phyloP scores from a whole-genome alignment of 2,888 invertebrate species.

The Steinernema carpocapsae region DNA sequence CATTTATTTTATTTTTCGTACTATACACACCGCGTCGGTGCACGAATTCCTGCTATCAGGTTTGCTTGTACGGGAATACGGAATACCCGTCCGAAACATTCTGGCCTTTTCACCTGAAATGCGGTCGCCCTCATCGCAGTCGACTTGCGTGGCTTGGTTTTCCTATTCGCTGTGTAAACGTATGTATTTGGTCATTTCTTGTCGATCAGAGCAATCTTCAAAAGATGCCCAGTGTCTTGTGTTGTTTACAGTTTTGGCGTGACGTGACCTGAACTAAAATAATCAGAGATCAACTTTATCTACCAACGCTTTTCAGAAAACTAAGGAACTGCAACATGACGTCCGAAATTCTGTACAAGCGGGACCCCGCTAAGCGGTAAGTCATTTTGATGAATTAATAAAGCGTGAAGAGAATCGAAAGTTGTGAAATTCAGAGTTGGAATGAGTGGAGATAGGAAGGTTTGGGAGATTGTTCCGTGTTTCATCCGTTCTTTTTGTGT shows the following conservation, averaged over 20 bases:
- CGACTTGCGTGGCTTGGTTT: background rate
- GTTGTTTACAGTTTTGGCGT: background rate
- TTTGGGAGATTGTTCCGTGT: too few species aligned
- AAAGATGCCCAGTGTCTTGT: too few species aligned
- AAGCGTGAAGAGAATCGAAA: background rate
- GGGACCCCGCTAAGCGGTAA: constrained; percentile 45
- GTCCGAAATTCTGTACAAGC: constrained; percentile 38
- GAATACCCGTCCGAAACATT: background rate
- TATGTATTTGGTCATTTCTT: background rate
- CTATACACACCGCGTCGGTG: too few species aligned
- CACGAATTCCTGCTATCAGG: too few species aligned
- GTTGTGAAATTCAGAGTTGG: background rate
- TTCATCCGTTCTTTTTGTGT: too few species aligned
- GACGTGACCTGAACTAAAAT: constrained; percentile 4
- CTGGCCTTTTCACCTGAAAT: background rate
- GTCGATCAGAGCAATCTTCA: background rate
- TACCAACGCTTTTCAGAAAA: background rate
- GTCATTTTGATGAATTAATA: background rate
- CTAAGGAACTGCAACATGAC: constrained; percentile 21
- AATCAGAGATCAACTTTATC: background rate
- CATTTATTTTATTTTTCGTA: too few species aligned
- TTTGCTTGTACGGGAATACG: too few species aligned
- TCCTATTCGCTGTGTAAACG: background rate
- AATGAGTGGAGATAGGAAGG: too few species aligned
- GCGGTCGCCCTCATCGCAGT: background rate